phyloP scores from a whole-genome alignment of 2,888 invertebrate species.

The Andrena flavipes region DNA sequence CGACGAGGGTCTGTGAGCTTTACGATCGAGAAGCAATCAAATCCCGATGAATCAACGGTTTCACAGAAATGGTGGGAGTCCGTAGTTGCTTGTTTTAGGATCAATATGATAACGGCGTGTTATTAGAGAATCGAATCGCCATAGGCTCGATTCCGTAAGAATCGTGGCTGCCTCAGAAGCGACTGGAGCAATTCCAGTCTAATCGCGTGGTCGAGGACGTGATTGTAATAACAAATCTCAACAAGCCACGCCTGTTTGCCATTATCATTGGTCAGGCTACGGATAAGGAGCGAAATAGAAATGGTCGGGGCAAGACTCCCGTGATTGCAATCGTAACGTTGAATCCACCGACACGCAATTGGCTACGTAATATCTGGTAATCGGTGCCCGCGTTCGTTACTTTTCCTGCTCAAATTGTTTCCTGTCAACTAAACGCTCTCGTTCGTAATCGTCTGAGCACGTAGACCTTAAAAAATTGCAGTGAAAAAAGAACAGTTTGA shows the following conservation, averaged over 20 bases:
- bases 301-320: constrained; percentile 49
- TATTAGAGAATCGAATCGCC: constrained; percentile 54
- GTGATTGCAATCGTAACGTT: constrained; percentile 62
- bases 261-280: constrained; percentile 73
- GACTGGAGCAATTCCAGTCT: constrained; percentile 55
- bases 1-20: too few species aligned
- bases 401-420: constrained; percentile 44
- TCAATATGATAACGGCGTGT: constrained; percentile 20
- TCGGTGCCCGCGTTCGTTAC: constrained; percentile 58
- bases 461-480: constrained; percentile 15
- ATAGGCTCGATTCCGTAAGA: constrained; percentile 46
- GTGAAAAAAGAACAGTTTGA: too few species aligned
- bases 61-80: background rate
- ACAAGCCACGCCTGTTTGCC: constrained; percentile 75
- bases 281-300: constrained; percentile 68
- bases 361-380: constrained; percentile 68
- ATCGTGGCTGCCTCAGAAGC: constrained; percentile 45
- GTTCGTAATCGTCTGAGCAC: constrained; percentile 8
- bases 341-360: constrained; percentile 64
- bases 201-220: constrained; percentile 70
- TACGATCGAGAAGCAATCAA: too few species aligned
- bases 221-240: constrained; percentile 80
- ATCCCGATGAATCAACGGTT: background rate
- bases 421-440: constrained; percentile 12
- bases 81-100: background rate